phyloP scores from a whole-genome alignment of 2,797 vertebrate species.

The Graptemys geographica region DNA sequence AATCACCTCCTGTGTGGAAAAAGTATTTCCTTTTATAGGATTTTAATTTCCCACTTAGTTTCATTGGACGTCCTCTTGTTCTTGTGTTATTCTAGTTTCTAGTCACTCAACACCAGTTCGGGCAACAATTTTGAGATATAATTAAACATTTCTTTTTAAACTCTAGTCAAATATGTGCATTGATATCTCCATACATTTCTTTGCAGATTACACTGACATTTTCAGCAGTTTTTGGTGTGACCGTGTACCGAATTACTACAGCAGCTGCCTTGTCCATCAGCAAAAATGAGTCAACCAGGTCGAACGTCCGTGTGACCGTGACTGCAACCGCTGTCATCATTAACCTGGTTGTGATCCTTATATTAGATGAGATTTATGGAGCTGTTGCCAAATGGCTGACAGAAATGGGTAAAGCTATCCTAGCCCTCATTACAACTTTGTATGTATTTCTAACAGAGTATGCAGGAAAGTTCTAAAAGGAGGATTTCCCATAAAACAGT shows the following conservation, averaged over 20 bases:
- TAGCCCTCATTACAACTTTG: not conserved
- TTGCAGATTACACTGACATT: conserved; percentile 91
- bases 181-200: not conserved
- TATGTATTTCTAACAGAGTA: accelerated
- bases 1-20: not conserved
- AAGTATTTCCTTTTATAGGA: not conserved
- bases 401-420: conserved; percentile 88
- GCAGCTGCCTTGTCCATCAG: conserved; percentile 94
- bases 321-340: conserved; percentile 96
- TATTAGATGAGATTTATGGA: conserved; percentile 97
- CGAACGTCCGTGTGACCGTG: conserved; percentile 92
- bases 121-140: not conserved
- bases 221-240: conserved; percentile 94
- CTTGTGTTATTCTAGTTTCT: not conserved
- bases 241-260: conserved; percentile 93
- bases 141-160: not conserved
- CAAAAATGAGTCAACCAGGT: conserved; percentile 87
- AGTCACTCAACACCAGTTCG: accelerated
- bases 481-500: not conserved
- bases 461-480: not conserved
- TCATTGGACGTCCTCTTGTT: accelerated
- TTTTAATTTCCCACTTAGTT: not conserved
- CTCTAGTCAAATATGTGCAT: not conserved
- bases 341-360: conserved; percentile 95
- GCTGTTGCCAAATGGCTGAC: conserved; percentile 96